Evolutionary conservation across 2,888 invertebrate genomes (phyloP).

Genomic region (Entomobrya proxima): DNA sequence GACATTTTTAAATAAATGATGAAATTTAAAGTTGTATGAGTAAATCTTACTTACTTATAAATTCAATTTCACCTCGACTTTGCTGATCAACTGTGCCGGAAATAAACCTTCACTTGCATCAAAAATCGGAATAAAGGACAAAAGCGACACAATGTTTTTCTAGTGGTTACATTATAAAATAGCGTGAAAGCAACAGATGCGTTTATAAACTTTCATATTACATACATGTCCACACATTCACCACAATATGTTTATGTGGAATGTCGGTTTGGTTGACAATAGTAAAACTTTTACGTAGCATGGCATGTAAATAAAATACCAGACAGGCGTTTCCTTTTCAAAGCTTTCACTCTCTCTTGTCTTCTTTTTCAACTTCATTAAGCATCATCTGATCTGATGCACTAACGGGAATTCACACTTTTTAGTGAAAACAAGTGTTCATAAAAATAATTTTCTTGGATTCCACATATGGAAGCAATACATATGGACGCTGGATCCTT

Average conservation of each 20-base stretch:
- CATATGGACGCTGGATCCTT: neutral
- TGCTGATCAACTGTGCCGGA: conserved; percentile 5
- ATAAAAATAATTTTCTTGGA: conserved; percentile 44
- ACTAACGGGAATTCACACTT: conserved; percentile 2
- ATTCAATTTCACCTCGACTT: neutral
- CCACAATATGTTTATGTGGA: neutral
- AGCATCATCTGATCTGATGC: neutral
- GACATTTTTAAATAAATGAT: no score
- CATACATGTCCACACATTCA: neutral
- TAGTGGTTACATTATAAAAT: no score
- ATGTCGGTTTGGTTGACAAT: neutral
- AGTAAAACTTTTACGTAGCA: neutral
- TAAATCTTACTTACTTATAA: no score
- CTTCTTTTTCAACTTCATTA: neutral
- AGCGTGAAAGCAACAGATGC: no score
- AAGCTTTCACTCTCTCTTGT: neutral
- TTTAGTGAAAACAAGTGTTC: conserved; percentile 16
- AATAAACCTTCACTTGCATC: conserved; percentile 30
- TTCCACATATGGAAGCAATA: conserved; percentile 41
- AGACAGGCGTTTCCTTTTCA: no score
- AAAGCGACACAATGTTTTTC: no score
- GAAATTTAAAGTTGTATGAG: no score
- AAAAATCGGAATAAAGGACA: conserved; percentile 17
- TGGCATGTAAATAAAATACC: neutral
- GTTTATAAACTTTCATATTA: no score